Conservation (phyloP, 2,113 vertebrate genomes). For the Chamaea fasciata region DNA sequence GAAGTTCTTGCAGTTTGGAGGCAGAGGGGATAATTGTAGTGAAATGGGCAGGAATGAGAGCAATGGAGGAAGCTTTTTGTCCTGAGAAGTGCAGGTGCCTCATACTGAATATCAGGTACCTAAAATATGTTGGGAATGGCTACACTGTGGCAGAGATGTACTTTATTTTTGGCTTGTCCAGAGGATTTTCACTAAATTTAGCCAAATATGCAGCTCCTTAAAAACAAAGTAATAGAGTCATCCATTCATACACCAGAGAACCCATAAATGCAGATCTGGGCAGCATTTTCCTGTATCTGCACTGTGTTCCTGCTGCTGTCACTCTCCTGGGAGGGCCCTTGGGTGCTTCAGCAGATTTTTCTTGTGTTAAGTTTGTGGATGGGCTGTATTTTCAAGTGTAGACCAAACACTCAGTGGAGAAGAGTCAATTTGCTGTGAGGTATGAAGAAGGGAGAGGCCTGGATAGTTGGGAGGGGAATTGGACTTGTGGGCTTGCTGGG, state of each 20-base stretch:
- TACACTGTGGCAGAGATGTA: neutral
- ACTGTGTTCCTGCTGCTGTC: neutral
- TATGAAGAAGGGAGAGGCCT: accelerated
- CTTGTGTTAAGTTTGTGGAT: neutral
- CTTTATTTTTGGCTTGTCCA: neutral
- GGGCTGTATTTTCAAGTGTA: neutral
- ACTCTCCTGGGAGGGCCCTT: neutral
- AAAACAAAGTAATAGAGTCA: neutral
- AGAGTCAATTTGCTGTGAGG: neutral
- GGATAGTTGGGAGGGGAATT: neutral
- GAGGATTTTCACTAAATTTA: neutral
- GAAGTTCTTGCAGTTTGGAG: neutral
- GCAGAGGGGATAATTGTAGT: neutral
- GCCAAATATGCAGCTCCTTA: neutral
- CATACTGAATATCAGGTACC: neutral
- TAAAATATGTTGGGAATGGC: neutral
- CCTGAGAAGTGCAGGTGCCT: neutral
- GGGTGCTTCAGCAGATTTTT: neutral
- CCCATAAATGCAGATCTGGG: neutral
- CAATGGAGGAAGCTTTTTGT: neutral
- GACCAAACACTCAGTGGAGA: neutral
- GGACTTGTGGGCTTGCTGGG: neutral
- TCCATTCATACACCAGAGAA: neutral
- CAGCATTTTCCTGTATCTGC: neutral
- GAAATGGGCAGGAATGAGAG: neutral